phyloP scores from a whole-genome alignment of 2,888 invertebrate genomes.

The Scaeva pyrastri region DNA sequence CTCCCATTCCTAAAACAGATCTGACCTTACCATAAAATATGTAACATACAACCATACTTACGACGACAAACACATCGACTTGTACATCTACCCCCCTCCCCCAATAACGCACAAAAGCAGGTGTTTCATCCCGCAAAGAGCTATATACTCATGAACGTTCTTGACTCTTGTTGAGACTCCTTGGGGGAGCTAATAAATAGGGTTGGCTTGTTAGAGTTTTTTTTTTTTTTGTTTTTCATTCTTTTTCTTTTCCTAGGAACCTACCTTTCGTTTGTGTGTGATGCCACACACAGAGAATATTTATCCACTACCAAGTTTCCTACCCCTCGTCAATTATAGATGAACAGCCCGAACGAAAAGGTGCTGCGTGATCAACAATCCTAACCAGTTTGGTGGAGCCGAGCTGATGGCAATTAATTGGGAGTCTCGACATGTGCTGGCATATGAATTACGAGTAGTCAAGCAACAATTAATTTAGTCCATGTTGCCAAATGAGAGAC shows the following conservation, averaged over 20 bases:
- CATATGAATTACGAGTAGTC: conserved; percentile 67
- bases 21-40: not conserved
- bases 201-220: conserved; percentile 20
- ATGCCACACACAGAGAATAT: not conserved
- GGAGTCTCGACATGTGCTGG: conserved; percentile 68
- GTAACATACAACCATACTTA: too few relatives aligned
- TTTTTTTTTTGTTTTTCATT: too few relatives aligned
- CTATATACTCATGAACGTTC: conserved; percentile 19
- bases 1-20: not conserved
- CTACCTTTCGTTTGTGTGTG: not conserved
- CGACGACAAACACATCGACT: too few relatives aligned
- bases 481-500: conserved; percentile 31
- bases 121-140: conserved; percentile 1
- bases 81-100: too few relatives aligned
- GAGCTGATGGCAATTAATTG: conserved; percentile 64
- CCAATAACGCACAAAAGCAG: conserved; percentile 11
- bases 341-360: conserved; percentile 35
- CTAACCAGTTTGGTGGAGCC: conserved; percentile 50
- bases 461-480: conserved; percentile 72
- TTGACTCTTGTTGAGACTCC: conserved; percentile 30
- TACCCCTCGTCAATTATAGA: conserved; percentile 54
- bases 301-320: not conserved
- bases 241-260: not conserved
- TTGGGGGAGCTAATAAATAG: conserved; percentile 55
- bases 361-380: conserved; percentile 71